Evolutionary conservation across 2,888 invertebrate species (phyloP), one percentile per base, ranked within the genome.

Genomic region (Psylliodes chrysocephalus): DNA sequence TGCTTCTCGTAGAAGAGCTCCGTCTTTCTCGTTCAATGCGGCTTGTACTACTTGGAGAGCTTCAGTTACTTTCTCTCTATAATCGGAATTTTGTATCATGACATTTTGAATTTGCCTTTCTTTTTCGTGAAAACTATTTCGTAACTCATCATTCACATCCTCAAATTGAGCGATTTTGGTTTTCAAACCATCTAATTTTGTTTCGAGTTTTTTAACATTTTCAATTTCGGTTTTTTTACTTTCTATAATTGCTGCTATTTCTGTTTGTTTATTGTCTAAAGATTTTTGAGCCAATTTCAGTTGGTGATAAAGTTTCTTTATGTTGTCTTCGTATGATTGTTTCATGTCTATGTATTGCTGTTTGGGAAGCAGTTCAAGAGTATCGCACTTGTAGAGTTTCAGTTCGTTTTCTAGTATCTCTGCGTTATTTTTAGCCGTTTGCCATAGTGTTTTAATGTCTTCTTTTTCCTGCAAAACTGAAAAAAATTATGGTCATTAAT

Each of bases 331-430:
- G 77, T 87, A 83, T 68, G 82, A 82, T 59, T 83, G 80, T 71
- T 84, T 62, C 38, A 60, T 47, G 12, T 33, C 14, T n/a, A 54
- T 18, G 14, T 49, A 70, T 66, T 80, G 76, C 2, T 68, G 65
- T 73, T 78, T 78, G 8, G 79, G 76, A 40, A 80, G 66, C 68
- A 75, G 76, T 60, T 75, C 78, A 30, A 79, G 67, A 2, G 71
- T 75, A 40, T 75, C 75, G 15, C 74, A 74, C 61, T 78, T 75
- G 73, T 87, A 88, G 18, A 85, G 81, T 78, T 85, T 86, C 1
- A 92, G 79, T 81, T 92, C 90, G 15, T 84, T 85, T 76, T 92
- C 91, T 61, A 92, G 82, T 51, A 86, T 85, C 33, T 88, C 87
- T 49, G 91, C 88, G 0, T 89, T 88, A 75, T 86, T 86, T 64